Evolutionary conservation across 2,888 invertebrate genomes (phyloP).

Genomic region (Drosophila testacea): DNA sequence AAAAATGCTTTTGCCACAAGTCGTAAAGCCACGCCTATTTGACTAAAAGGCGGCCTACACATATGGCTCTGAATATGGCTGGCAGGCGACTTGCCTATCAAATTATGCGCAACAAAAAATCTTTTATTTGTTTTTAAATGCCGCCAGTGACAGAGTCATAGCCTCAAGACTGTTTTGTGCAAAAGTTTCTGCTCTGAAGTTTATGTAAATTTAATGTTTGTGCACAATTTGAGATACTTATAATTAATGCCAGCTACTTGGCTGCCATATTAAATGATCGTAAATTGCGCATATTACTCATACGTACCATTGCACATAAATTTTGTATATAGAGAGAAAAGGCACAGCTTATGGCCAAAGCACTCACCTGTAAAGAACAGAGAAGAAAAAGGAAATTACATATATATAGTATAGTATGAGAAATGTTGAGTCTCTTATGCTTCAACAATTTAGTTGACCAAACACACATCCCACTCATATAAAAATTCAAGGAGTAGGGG

Average conservation of each 20-base stretch:
- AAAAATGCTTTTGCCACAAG: slow-evolving; percentile 19
- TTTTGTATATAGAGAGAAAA: slow-evolving; percentile 18
- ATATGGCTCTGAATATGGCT: not conserved
- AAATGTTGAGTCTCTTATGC: slow-evolving; percentile 14
- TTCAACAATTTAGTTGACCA: slow-evolving; percentile 33
- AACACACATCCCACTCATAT: slow-evolving; percentile 5
- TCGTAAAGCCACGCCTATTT: slow-evolving; percentile 35
- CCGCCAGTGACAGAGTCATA: not conserved
- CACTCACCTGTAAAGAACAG: slow-evolving; percentile 70
- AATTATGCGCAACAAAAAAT: slow-evolving; percentile 35
- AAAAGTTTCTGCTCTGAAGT: slow-evolving; percentile 5
- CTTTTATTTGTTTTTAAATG: slow-evolving; percentile 56
- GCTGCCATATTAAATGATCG: slow-evolving; percentile 38
- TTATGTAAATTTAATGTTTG: slow-evolving; percentile 44
- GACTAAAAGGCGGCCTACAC: not conserved
- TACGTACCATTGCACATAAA: slow-evolving; percentile 62
- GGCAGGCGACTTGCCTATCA: slow-evolving; percentile 38
- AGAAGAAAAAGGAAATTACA: slow-evolving; percentile 18
- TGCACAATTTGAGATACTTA: slow-evolving; percentile 48
- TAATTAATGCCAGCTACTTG: slow-evolving; percentile 41
- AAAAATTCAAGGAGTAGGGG: not conserved
- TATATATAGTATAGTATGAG: slow-evolving; percentile 8
- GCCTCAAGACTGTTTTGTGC: not conserved
- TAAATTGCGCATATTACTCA: slow-evolving; percentile 54
- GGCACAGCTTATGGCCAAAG: slow-evolving; percentile 41